Evolutionary conservation across 2,113 vertebrate species (phyloP), one percentile per base, ranked within the genome.

Genomic region (Oreocharis arfaki): DNA sequence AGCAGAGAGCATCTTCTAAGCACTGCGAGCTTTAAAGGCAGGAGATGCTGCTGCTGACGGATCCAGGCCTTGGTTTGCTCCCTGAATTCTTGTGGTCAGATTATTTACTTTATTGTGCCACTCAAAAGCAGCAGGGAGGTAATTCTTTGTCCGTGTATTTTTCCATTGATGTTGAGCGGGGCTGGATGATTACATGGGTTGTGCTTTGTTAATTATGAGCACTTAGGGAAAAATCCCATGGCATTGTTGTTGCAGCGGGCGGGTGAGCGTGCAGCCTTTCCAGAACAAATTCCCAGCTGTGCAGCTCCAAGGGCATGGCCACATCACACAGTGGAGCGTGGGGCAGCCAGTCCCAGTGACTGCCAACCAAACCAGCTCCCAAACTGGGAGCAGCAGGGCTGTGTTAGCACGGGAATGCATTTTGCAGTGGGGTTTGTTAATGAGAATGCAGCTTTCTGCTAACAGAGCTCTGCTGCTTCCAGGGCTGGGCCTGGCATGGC

Each of bases 221-320:
- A 47, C 74, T 89, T 67, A 61, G 81, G 37, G 83, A 70, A 60
- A 37, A 83, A 57, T 27, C 55, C 44, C 90, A 13, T 11, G 12
- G 75, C 90, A 89, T 88, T 89, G 83, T 92, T 84, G 59, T 85
- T 67, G 59, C 10, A 8, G 63, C 0, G 16, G 77, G 85, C 3
- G 78, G 53, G 75, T 86, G 79, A 89, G 61, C 0, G 3, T 7
- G 52, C 5, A 74, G 63, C 49, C 3, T 39, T 39, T 67, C 83
- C 90, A 92, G 85, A 84, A 74, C 64, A 86, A 88, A 90, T 69
- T 87, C 75, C 75, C 94, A 83, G 78, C 93, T 91, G 81, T 55
- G 10, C 14, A 82, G 52, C 59, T 88, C 67, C 13, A 26, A 86
- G 59, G 71, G 71, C 85, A 86, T 1, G 18, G n/a, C 85, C 71